Evolutionary conservation across 2,888 invertebrate species (phyloP), one percentile per base, ranked within the genome.

Genomic region (Chloroclysta siterata): DNA sequence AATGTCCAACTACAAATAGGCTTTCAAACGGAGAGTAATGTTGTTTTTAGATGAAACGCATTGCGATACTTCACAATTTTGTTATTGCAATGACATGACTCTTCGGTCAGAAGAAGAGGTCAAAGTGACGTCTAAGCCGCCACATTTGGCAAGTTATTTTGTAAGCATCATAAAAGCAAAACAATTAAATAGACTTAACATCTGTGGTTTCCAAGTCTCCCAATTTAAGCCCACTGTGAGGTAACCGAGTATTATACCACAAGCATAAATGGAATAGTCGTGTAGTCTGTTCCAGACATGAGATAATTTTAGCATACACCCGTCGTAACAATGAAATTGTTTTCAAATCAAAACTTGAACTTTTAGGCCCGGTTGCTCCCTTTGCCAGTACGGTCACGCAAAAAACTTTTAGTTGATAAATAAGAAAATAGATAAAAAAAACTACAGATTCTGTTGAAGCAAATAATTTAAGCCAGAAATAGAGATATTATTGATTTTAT

Each of bases 211-310:
- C 48, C 44, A 50, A 58, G 58, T 51, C 47, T 41, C 63, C 44
- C 29, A 13, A 52, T 51, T 53, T 53, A 53, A 60, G 11, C 28
- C 29, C 46, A 50, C 48, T 44, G 48, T 11, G 46, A 46, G 44
- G 39, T 50, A 65, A 50, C 39, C 47, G 44, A 50, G 44, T 60
- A 42, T 60, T 36, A 56, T 33, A 57, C 60, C 57, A 57, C 56
- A 56, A 50, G 57, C 53, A 57, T 65, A 65, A 64, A 65, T 65
- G 60, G 65, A 60, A 65, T 57, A 65, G 56, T 65, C 65, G 42
- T 65, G 65, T 65, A 60, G 61, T 46, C 42, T 39, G 47, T 60
- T 47, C 39, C 46, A 53, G 65, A 65, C 44, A 60, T 47, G 60
- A 65, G 60, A 65, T 60, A 60, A 60, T 65, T 55, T 56, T 53